These are phyloP conservation scores for Uria aalge DNA, from an alignment of 2,113 vertebrate species.

Conservation along the genomic window DNA sequence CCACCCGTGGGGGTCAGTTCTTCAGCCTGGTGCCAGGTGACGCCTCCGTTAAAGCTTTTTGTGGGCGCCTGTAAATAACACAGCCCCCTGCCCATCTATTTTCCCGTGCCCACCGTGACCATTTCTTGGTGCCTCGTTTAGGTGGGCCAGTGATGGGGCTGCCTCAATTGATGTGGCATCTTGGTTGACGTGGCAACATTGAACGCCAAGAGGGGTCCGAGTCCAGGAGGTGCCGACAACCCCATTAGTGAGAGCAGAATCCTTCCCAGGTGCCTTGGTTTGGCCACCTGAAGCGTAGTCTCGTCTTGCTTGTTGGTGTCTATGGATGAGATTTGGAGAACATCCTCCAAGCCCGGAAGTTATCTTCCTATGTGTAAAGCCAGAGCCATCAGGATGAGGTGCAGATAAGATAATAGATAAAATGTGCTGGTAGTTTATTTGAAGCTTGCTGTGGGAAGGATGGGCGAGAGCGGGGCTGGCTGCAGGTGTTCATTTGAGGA, in stretches of 20 bases:
- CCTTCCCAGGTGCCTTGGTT: background rate
- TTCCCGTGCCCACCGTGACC: background rate
- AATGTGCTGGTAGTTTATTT: background rate
- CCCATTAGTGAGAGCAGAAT: background rate
- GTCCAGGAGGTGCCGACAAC: background rate
- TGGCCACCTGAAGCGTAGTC: fast-evolving
- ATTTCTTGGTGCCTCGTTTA: background rate
- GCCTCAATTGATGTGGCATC: too few relatives aligned
- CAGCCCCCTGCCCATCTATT: fast-evolving
- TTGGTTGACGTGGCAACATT: fast-evolving
- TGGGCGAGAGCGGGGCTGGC: background rate
- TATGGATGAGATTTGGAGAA: background rate
- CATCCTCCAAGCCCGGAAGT: background rate
- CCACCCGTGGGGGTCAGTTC: background rate
- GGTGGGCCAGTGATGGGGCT: background rate
- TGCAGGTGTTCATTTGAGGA: background rate
- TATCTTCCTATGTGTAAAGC: background rate
- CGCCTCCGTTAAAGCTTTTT: background rate
- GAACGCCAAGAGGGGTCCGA: background rate
- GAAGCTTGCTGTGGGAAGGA: background rate
- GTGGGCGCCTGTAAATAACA: too few relatives aligned
- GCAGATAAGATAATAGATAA: background rate
- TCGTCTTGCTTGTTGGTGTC: background rate
- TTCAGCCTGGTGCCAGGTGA: background rate
- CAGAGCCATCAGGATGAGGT: background rate